These are phyloP conservation scores for Aplysia californica DNA, from an alignment of 1,140 invertebrate genomes.

Conservation along the genomic window DNA sequence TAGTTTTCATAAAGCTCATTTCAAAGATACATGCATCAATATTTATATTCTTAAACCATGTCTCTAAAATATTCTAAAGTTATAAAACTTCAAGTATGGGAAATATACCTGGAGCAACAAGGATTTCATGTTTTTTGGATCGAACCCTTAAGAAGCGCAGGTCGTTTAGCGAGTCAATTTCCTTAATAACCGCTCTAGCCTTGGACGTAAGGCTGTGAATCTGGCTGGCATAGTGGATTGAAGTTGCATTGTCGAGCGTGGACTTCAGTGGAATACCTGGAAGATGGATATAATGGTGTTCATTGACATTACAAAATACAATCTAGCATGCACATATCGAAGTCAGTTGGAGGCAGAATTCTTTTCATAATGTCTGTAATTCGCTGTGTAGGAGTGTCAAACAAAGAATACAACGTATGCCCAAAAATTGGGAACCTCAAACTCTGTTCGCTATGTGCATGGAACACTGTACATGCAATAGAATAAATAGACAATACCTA, in stretches of 20 bases:
- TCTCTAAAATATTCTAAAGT: not conserved
- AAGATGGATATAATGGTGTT: no score
- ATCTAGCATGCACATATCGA: no score
- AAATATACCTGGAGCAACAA: conserved; percentile 86
- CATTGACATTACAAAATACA: no score
- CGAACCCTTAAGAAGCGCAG: conserved; percentile 93
- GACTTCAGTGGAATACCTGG: conserved; percentile 91
- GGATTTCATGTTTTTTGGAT: conserved; percentile 98
- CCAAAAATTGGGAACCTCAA: no score
- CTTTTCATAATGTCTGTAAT: no score
- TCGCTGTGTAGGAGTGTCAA: no score
- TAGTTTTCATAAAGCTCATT: not conserved
- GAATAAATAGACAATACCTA: no score
- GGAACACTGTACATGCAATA: no score
- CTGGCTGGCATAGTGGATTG: conserved; percentile 93
- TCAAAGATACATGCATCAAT: not conserved
- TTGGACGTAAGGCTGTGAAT: conserved; percentile 93
- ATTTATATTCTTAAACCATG: not conserved
- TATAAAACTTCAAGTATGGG: not conserved
- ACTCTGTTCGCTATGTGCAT: no score
- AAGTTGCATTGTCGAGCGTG: conserved; percentile 94
- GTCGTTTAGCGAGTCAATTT: conserved; percentile 97
- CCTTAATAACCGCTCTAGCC: conserved; percentile 90
- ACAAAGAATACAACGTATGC: no score
- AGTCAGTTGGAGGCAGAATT: no score